Evolutionary conservation across 2,888 invertebrate genomes (phyloP), one percentile per base, ranked within the genome.

Genomic region (Cephus pulcher): DNA sequence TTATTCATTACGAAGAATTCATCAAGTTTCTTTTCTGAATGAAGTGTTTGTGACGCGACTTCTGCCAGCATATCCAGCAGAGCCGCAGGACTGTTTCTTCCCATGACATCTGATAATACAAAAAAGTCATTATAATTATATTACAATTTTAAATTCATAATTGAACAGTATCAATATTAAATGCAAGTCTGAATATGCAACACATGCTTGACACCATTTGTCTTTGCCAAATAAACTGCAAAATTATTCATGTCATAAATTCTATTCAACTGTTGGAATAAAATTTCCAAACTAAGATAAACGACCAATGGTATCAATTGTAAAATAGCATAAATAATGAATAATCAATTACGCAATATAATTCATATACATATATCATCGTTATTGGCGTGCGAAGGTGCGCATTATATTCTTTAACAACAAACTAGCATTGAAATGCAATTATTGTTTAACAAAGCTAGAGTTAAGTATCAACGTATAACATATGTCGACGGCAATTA

Each of bases 21-120:
- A 68, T 86, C 85, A 34, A 82, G 81, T 77, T 86, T 84, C 79
- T 90, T 89, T 75, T 91, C 91, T 0, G 91, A 91, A 77, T 91
- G 89, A 11, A 93, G 86, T 1, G 93, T 93, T 79, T 92, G 93
- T 3, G 93, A 92, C n/a, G 93, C 93, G 33, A 93, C 93, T 86
- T 93, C 93, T 15, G 93, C 93, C 80, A 93, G 86, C 89, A 93
- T 93, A 85, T 93, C 92, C 79, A 93, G 84, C 76, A 92, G 82
- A 35, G 91, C 92, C 34, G 90, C 91, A 12, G 92, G 90, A 82
- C 90, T 89, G 78, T 89, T 88, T 68, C 86, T 88, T 69, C 89
- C 89, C 86, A 89, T 83, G 34, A 86, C 86, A 84, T 87, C 90
- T 90, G 78, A 3, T 77, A 80, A 75, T 56, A 56, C 6, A 56